Evolutionary conservation across 2,888 invertebrate genomes (phyloP), one percentile per base, ranked within the genome.

Genomic region (Amphipyra berbera): DNA sequence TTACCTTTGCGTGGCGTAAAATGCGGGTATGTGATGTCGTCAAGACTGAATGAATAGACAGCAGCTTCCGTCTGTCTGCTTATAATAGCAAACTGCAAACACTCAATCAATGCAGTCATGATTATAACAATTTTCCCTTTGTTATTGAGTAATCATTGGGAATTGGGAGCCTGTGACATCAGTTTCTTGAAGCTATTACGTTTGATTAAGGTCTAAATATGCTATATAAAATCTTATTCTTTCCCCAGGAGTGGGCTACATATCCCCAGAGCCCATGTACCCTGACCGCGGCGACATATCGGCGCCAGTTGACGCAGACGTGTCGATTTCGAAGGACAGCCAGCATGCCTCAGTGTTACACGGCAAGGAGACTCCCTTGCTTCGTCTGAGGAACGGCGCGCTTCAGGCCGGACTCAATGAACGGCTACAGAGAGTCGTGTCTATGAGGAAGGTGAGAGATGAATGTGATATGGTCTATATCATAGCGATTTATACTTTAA

Each of bases 361-460:
- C 3, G 84, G 86, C 57, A 90, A 90, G 60, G 89, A 88, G 33
- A 95, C 94, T 41, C 95, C 95, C 1, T 84, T 96, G 37, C 89
- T 96, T 82, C 90, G 95, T 77, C 90, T 97, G 49, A 92, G 96
- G 77, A 97, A 97, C 79, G 97, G 97, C 30, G 96, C 96, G 47
- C 88, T 97, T 35, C 96, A 96, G 77, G 95, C 95, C 5, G 96
- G 96, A 0, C 95, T 97, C 15, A 95, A 95, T 52, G 95, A 96
- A 64, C 93, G 96, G 74, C 92, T 97, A 54, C 94, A 94, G 45
- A 95, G 95, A 78, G 90, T 95, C 82, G 95, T 91, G 72, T 90
- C 88, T 77, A 93, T 87, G 93, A 95, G 91, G 76, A 92, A 93
- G 90, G 95, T 94, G 12, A 50, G 83, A 47, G 13, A n/a, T 30